These are phyloP conservation scores for Edolisoma coerulescens DNA, from an alignment of 2,113 vertebrate species.

Conservation along the genomic window DNA sequence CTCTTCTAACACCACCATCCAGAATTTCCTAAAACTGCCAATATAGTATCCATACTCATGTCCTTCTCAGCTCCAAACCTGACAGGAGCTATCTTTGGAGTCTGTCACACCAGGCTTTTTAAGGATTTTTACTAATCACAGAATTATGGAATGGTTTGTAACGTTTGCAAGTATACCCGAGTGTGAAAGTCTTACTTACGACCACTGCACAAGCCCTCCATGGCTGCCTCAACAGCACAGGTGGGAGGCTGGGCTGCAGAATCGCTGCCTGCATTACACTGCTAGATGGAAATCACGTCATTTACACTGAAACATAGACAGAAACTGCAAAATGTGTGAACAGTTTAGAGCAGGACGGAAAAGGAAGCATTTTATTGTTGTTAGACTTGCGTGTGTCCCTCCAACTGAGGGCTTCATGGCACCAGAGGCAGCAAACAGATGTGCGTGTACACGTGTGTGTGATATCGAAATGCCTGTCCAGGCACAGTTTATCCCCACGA, in stretches of 20 bases:
- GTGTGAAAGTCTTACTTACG: not conserved
- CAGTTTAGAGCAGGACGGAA: not conserved
- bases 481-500: not conserved
- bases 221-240: not conserved
- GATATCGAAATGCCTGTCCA: not conserved
- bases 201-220: not conserved
- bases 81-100: not conserved
- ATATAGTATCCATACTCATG: fast-evolving
- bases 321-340: not conserved
- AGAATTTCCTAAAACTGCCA: not conserved
- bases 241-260: not conserved
- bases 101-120: not conserved
- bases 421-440: not conserved
- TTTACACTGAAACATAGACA: not conserved
- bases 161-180: not conserved
- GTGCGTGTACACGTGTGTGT: not conserved
- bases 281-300: not conserved
- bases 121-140: not conserved
- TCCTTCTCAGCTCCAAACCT: not conserved
- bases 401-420: not conserved
- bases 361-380: not conserved
- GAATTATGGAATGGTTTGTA: not conserved
- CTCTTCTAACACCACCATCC: not conserved
- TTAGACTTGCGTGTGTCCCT: not conserved
- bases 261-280: fast-evolving